Conservation (phyloP, 1,140 invertebrate genomes). For the Drosophila malerkotliana region DNA sequence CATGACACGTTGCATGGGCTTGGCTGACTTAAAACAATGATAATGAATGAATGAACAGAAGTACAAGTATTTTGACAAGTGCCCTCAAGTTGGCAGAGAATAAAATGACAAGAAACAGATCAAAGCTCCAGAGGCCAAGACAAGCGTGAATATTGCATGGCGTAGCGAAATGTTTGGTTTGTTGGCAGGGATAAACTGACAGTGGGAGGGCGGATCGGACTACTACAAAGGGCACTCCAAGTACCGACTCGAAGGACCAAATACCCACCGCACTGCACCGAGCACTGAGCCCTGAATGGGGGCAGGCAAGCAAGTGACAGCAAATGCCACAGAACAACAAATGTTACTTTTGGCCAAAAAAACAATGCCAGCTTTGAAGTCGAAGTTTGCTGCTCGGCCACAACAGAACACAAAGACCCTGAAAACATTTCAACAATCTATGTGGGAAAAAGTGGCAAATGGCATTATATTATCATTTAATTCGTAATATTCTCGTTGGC, state of each 20-base stretch:
- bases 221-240: background rate
- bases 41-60: constrained; percentile 59
- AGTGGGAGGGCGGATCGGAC: constrained; percentile 11
- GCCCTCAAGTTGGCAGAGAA: constrained; percentile 53
- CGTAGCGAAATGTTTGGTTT: constrained; percentile 61
- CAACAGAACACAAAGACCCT: constrained; percentile 11
- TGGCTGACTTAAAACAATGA: constrained; percentile 56
- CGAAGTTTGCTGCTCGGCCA: constrained; percentile 1
- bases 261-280: constrained; percentile 45
- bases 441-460: background rate
- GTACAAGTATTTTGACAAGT: constrained; percentile 73
- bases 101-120: constrained; percentile 71
- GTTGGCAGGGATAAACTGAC: constrained; percentile 60
- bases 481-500: background rate
- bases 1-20: constrained; percentile 38
- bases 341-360: constrained; percentile 61
- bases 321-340: constrained; percentile 56
- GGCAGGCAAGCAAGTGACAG: constrained; percentile 63
- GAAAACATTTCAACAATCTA: constrained; percentile 10
- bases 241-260: constrained; percentile 9
- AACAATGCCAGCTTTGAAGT: constrained; percentile 56
- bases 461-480: constrained; percentile 1
- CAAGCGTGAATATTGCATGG: constrained; percentile 76
- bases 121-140: constrained; percentile 66
- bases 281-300: constrained; percentile 52